Evolutionary conservation across 1,140 invertebrate genomes (phyloP).

Genomic region (Cepaea nemoralis): DNA sequence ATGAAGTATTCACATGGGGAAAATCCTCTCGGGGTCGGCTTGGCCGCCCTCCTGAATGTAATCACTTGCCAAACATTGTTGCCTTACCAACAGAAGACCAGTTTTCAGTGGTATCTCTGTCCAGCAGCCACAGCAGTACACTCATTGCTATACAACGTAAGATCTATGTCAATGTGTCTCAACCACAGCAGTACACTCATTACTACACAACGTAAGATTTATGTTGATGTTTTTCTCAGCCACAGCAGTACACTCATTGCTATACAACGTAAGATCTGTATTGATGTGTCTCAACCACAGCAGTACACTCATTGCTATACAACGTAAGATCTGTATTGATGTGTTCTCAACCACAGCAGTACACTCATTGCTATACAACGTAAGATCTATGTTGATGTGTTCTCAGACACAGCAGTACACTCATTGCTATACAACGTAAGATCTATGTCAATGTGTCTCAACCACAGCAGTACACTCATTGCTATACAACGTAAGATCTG

Average conservation of each 20-base stretch:
- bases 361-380: constrained; percentile 67
- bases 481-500: constrained; percentile 67
- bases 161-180: no score
- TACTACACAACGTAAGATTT: constrained; percentile 66
- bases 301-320: constrained; percentile 66
- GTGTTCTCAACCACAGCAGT: constrained; percentile 69
- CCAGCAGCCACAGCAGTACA: constrained; percentile 69
- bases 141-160: constrained; percentile 67
- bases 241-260: constrained; percentile 69
- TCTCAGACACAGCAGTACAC: constrained; percentile 69
- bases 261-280: constrained; percentile 37
- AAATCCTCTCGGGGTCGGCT: constrained; percentile 67
- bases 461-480: constrained; percentile 67
- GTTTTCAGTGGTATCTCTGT: constrained; percentile 61
- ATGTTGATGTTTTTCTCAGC: no score
- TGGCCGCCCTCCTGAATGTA: constrained; percentile 58
- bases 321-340: no score
- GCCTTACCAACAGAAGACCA: constrained; percentile 56
- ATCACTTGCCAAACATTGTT: constrained; percentile 57
- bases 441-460: background rate
- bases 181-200: constrained; percentile 69
- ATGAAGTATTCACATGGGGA: constrained; percentile 68
- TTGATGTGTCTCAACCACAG: constrained; percentile 52
- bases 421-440: constrained; percentile 57
- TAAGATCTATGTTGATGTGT: no score